A percentile compares a stretch with the other conserved stretches of the same genome.
Evolutionary conservation across 1,140 invertebrate genomes (phyloP).

Genomic region (Drosophila mayri): DNA sequence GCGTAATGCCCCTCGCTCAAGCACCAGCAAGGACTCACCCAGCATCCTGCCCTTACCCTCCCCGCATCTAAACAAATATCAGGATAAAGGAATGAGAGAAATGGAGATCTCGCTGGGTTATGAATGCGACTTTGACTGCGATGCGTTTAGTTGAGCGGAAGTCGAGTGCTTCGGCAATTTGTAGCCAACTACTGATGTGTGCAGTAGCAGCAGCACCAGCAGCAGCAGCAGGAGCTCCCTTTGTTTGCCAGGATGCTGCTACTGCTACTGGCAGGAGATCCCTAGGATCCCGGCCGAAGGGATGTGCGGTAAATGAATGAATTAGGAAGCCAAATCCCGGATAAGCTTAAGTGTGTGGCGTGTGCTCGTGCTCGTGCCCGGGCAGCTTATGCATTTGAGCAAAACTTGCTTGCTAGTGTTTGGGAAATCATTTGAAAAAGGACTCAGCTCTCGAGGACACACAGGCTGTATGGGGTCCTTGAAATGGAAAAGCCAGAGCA

Average conservation of each 20-base stretch:
- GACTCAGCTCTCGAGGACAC: conserved; percentile 2
- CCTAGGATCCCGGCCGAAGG: conserved; percentile 26
- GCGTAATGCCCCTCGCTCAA: conserved; percentile 56
- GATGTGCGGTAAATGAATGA: conserved; percentile 60
- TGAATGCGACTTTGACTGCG: conserved; percentile 55
- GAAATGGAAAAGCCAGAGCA: neutral
- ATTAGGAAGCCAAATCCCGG: conserved; percentile 56
- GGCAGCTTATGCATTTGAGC: conserved; percentile 26
- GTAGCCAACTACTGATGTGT: conserved; percentile 58
- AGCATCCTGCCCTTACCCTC: neutral
- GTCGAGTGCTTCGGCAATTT: conserved; percentile 79
- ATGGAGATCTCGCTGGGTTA: conserved; percentile 16
- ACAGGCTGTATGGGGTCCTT: neutral
- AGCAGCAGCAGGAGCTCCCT: conserved; percentile 12
- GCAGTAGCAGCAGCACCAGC: conserved; percentile 13
- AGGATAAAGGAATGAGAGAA: neutral
- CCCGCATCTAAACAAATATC: conserved; percentile 57
- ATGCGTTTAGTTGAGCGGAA: conserved; percentile 78
- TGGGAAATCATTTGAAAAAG: conserved; percentile 34
- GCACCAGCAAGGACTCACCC: conserved; percentile 2
- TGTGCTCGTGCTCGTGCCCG: conserved; percentile 16
- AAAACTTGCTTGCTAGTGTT: conserved; percentile 10
- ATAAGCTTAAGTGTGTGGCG: conserved; percentile 56
- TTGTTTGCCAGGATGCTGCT: conserved; percentile 34
- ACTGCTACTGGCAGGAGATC: neutral